phyloP scores from a whole-genome alignment of 2,797 vertebrate species.

The Chrysocyon brachyurus region DNA sequence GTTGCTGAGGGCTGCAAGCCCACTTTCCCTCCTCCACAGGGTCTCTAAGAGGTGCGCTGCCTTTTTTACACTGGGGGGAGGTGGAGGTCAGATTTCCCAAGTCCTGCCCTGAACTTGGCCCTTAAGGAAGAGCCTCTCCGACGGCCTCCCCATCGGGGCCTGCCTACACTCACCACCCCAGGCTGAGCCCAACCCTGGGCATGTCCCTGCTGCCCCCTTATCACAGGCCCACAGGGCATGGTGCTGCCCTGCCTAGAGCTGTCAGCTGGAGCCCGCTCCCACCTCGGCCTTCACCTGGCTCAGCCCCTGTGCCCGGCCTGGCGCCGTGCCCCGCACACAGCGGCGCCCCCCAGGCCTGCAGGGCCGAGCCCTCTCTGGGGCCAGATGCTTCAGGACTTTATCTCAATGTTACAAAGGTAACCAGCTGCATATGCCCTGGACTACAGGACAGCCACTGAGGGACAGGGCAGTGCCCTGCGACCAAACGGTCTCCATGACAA shows the following conservation, averaged over 20 bases:
- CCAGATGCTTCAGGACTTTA: no score
- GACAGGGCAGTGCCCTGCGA: fast-evolving
- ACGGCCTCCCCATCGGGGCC: background rate
- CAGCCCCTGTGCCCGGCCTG: background rate
- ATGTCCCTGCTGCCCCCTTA: background rate
- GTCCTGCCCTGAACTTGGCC: background rate
- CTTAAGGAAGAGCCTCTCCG: background rate
- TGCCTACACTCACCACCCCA: background rate
- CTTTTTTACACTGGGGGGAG: fast-evolving
- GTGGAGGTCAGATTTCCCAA: background rate
- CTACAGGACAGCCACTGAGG: fast-evolving
- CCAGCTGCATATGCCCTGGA: fast-evolving
- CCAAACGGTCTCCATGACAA: background rate
- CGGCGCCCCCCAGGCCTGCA: background rate
- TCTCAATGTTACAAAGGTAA: background rate
- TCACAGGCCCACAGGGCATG: background rate
- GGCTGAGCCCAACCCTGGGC: no score
- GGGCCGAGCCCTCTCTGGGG: background rate
- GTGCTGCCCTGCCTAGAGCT: background rate
- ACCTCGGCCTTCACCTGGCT: fast-evolving
- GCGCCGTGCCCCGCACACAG: fast-evolving
- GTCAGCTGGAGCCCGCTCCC: fast-evolving
- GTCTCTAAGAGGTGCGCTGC: background rate
- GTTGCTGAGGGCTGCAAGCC: fast-evolving
- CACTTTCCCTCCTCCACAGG: background rate